Evolutionary conservation across 2,888 invertebrate genomes (phyloP).

Genomic region (Cerceris ruficornis): DNA sequence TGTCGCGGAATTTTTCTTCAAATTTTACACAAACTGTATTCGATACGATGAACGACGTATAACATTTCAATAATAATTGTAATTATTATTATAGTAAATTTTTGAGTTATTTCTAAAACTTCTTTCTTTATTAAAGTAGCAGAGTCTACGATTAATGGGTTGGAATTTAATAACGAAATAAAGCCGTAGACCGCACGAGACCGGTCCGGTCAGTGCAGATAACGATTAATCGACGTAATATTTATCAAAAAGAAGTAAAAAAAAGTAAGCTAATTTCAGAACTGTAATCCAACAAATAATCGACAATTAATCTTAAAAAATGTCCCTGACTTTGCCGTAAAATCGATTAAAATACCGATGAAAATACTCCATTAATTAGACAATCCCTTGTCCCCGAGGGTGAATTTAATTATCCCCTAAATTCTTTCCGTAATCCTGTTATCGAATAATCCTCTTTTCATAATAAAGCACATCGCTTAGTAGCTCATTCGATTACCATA

Average conservation of each 20-base stretch:
- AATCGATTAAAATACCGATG: slow-evolving; percentile 29
- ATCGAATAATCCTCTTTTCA: slow-evolving; percentile 52
- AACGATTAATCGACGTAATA: not conserved
- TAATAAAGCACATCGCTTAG: slow-evolving; percentile 51
- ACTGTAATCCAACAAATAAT: not conserved
- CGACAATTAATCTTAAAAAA: not conserved
- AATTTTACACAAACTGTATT: too few relatives aligned
- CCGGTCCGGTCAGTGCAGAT: not conserved
- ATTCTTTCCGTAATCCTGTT: slow-evolving; percentile 50
- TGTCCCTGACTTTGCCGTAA: not conserved
- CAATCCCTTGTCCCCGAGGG: not conserved
- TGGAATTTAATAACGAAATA: not conserved
- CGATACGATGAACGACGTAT: too few relatives aligned
- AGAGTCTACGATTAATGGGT: not conserved
- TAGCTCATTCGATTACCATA: slow-evolving; percentile 44
- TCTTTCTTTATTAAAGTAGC: too few relatives aligned
- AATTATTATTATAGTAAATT: too few relatives aligned
- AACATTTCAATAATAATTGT: too few relatives aligned
- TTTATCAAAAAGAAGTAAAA: not conserved
- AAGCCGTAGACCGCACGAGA: not conserved
- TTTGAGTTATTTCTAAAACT: too few relatives aligned
- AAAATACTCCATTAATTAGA: slow-evolving; percentile 33
- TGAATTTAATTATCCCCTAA: slow-evolving; percentile 30
- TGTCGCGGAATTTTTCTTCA: too few relatives aligned
- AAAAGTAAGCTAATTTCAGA: not conserved